Evolutionary conservation across 92 coral and sea anemone species (phyloP), one percentile per base, ranked within the genome.

Genomic region (Actinostola sp.): DNA sequence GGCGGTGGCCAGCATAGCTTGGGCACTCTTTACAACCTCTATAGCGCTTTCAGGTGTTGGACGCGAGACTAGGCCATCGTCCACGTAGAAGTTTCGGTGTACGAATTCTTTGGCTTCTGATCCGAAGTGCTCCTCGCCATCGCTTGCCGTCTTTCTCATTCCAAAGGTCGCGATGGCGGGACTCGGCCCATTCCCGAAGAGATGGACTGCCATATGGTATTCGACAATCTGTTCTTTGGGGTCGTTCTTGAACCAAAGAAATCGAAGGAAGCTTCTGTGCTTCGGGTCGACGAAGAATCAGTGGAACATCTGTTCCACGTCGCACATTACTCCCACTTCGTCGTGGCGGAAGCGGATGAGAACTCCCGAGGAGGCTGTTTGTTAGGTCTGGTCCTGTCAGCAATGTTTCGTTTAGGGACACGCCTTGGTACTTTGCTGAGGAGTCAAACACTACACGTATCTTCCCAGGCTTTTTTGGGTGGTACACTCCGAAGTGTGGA

Each of bases 371-470:
- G 12, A 76, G 81, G 53, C 62, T 64, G 53, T 76, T 76, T 60
- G 57, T 76, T 31, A 76, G 33, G 50, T 76, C 81, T 30, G 81
- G 81, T 17, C 81, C 73, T 1, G 81, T 30, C 33, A 76, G 49
- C 45, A 76, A 24, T 17, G 31, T 73, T 38, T 64, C 51, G 81
- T 76, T 76, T 4, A n/a, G n/a, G n/a, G 73, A 76, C 45, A 64
- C 65, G 8, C 64, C 73, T 38, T 64, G 2, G 36, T 46, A 49
- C 45, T 76, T 73, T 7, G 63, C 59, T 8, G 73, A 76, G 20
- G 82, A 63, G 36, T 76, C 82, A 17, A 59, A 65, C 16, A 65
- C 71, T 7, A 65, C 71, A 11, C 53, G 53, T 8, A 65, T 65
- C 19, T 65, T 26, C 1, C 28, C 23, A 24, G 71, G 71, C 38